phyloP scores from a whole-genome alignment of 1,140 invertebrate species.

The Melitaea cinxia region DNA sequence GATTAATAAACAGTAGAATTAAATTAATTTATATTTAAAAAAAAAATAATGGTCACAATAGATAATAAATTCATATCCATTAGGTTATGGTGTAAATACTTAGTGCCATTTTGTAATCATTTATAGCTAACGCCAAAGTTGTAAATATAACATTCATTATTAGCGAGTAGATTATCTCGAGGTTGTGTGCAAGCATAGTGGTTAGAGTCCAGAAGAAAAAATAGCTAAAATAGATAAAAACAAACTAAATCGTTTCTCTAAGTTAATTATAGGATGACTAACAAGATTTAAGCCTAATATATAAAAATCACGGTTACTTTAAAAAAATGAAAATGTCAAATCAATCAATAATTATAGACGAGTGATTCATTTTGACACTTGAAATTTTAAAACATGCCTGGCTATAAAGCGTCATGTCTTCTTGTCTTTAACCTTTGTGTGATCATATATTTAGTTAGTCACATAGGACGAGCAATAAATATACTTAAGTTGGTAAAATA shows the following conservation, averaged over 20 bases:
- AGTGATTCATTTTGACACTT: too few relatives aligned
- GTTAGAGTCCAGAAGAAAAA: not conserved
- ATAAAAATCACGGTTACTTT: too few relatives aligned
- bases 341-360: too few relatives aligned
- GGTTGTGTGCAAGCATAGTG: slow-evolving; percentile 53
- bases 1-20: slow-evolving; percentile 5
- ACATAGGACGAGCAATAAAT: slow-evolving; percentile 7
- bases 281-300: too few relatives aligned
- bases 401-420: not conserved
- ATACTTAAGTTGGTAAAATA: not conserved
- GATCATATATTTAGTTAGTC: slow-evolving; percentile 5
- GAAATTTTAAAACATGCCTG: not conserved
- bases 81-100: slow-evolving; percentile 73
- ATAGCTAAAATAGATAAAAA: too few relatives aligned
- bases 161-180: slow-evolving; percentile 33
- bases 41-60: slow-evolving; percentile 27
- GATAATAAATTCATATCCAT: slow-evolving; percentile 27
- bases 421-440: slow-evolving; percentile 34
- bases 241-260: too few relatives aligned
- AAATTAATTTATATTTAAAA: slow-evolving; percentile 16
- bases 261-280: too few relatives aligned
- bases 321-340: too few relatives aligned
- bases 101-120: slow-evolving; percentile 73
- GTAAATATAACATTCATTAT: slow-evolving; percentile 26
- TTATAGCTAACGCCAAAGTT: slow-evolving; percentile 77